Evolutionary conservation across 2,888 invertebrate genomes (phyloP).

Genomic region (Lithophane socia): DNA sequence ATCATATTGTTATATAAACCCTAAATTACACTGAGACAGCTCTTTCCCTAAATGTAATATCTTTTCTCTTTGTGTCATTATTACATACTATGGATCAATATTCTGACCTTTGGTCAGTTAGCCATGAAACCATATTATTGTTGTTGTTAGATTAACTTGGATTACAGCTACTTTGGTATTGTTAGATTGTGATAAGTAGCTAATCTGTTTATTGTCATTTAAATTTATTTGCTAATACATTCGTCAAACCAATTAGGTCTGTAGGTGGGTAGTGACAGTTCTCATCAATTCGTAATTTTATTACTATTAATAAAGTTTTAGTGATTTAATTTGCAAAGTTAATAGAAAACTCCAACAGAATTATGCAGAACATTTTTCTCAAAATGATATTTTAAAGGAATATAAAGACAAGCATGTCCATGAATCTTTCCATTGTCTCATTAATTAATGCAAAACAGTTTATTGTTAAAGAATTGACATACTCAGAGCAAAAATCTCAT

Average conservation of each 20-base stretch:
- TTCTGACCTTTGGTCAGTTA: constrained; percentile 66
- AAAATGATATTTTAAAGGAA: background rate
- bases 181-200: constrained; percentile 5
- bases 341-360: background rate
- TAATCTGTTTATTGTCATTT: constrained; percentile 24
- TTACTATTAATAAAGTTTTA: background rate
- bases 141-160: background rate
- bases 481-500: background rate
- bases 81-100: constrained; percentile 60
- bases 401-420: background rate
- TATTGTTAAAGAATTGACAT: background rate
- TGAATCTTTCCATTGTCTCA: constrained; percentile 2
- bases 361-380: background rate
- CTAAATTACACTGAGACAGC: background rate
- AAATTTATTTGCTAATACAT: background rate
- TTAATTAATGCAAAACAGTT: background rate
- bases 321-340: background rate
- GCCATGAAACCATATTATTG: constrained; percentile 31
- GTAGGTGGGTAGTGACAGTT: background rate
- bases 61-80: constrained; percentile 33
- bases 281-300: background rate
- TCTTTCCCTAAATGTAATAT: background rate
- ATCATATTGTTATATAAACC: constrained; percentile 57
- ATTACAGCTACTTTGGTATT: constrained; percentile 1
- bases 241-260: background rate